Percentiles rank a stretch among this genome's conserved stretches.
These are phyloP conservation scores for Trichogramma dendrolimi DNA, from an alignment of 2,888 invertebrate species.

Conservation along the genomic window DNA sequence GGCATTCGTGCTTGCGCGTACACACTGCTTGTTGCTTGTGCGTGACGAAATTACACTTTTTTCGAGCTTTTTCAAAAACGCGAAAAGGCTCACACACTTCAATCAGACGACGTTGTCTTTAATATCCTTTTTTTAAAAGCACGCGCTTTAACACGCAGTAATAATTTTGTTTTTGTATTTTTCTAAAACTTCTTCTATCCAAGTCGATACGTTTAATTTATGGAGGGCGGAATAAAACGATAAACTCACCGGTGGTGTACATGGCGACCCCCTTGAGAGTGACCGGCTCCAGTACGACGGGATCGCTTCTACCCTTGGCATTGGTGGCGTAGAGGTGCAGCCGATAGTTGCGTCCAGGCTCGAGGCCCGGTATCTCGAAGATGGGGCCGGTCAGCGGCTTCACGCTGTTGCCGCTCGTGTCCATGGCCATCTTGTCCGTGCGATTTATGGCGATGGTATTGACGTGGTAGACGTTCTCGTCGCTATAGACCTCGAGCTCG, in stretches of 20 bases:
- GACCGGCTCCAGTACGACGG: constrained; percentile 76
- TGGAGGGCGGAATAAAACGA: neutral
- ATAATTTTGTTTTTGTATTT: no score
- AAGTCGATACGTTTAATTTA: no score
- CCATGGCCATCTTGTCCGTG: constrained; percentile 35
- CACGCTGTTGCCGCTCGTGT: constrained; percentile 4
- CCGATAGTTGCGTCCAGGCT: constrained; percentile 72
- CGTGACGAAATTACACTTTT: no score
- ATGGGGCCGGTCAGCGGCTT: constrained; percentile 52
- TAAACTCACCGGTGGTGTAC: constrained; percentile 46
- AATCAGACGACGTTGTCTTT: neutral
- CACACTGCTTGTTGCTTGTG: no score
- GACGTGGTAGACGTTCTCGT: constrained; percentile 44
- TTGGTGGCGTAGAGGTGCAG: constrained; percentile 81
- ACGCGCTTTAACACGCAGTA: no score
- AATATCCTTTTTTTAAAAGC: no score
- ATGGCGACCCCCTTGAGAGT: constrained; percentile 80
- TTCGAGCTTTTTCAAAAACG: neutral
- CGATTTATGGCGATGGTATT: constrained; percentile 44
- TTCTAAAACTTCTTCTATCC: no score
- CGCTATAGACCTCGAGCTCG: constrained; percentile 46
- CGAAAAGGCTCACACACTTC: neutral
- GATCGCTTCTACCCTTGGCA: constrained; percentile 81
- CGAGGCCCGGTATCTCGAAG: constrained; percentile 67
- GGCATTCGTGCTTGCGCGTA: no score